These are phyloP conservation scores for Helobdella robusta DNA, from an alignment of 2,888 invertebrate species.

Conservation along the genomic window DNA sequence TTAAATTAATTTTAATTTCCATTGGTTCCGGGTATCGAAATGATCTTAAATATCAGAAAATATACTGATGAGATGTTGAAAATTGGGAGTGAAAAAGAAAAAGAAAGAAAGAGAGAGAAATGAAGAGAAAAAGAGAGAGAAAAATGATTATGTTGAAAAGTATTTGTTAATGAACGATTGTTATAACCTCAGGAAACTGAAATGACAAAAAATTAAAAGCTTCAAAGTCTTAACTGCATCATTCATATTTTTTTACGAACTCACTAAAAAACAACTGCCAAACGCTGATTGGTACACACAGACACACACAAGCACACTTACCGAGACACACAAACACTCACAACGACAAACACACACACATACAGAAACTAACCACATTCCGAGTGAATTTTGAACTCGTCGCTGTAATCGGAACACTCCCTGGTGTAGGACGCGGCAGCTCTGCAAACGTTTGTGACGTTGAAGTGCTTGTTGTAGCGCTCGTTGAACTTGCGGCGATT, in stretches of 20 bases:
- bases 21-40: too few species aligned
- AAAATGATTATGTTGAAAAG: too few species aligned
- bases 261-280: not conserved
- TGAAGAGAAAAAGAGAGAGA: too few species aligned
- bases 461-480: constrained; percentile 56
- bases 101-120: too few species aligned
- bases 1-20: too few species aligned
- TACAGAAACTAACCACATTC: constrained; percentile 54
- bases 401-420: constrained; percentile 57
- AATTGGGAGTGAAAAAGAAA: too few species aligned
- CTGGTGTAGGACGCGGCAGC: constrained; percentile 65
- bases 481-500: constrained; percentile 40
- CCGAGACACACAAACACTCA: not conserved
- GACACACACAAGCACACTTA: not conserved
- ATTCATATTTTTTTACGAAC: not conserved
- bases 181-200: too few species aligned
- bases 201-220: too few species aligned
- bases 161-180: too few species aligned
- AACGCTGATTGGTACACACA: not conserved
- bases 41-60: too few species aligned
- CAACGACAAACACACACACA: not conserved
- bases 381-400: constrained; percentile 59
- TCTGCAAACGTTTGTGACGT: constrained; percentile 55
- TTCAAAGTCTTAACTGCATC: too few species aligned
- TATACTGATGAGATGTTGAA: too few species aligned